Evolutionary conservation across 1,140 invertebrate species (phyloP).

Genomic region (Portunus trituberculatus): DNA sequence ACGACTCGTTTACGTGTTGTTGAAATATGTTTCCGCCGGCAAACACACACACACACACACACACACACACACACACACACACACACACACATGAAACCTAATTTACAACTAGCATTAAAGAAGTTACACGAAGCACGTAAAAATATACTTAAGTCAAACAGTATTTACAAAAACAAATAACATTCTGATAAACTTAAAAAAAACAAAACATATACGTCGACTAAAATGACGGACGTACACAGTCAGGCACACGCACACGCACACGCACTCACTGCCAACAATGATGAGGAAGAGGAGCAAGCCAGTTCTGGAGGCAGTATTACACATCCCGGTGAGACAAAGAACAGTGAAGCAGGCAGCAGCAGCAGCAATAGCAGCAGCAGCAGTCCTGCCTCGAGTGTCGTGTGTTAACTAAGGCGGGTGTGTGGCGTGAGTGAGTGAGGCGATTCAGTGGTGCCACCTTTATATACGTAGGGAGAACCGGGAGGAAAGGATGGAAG

Average conservation of each 20-base stretch:
- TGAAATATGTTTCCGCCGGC: too few species aligned
- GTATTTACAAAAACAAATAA: background rate
- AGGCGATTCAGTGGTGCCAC: background rate
- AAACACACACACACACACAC: slow-evolving; percentile 26
- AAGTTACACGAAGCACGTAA: background rate
- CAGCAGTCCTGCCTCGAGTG: background rate
- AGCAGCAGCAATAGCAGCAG: background rate
- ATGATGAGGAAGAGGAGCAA: background rate
- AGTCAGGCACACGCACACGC: background rate
- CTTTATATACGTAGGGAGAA: background rate
- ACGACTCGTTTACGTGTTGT: too few species aligned
- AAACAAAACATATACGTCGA: slow-evolving; percentile 41
- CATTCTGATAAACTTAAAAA: background rate
- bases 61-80: background rate
- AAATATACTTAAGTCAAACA: background rate
- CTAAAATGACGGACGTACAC: background rate
- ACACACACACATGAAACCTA: background rate
- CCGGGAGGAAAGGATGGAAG: background rate
- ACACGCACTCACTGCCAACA: background rate
- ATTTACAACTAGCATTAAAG: background rate
- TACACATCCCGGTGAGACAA: background rate
- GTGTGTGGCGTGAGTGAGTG: background rate
- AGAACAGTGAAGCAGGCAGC: background rate
- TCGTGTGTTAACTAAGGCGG: background rate
- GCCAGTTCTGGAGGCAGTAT: background rate